Evolutionary conservation across 2,113 vertebrate genomes (phyloP).

Genomic region (Oreochromis aureus): DNA sequence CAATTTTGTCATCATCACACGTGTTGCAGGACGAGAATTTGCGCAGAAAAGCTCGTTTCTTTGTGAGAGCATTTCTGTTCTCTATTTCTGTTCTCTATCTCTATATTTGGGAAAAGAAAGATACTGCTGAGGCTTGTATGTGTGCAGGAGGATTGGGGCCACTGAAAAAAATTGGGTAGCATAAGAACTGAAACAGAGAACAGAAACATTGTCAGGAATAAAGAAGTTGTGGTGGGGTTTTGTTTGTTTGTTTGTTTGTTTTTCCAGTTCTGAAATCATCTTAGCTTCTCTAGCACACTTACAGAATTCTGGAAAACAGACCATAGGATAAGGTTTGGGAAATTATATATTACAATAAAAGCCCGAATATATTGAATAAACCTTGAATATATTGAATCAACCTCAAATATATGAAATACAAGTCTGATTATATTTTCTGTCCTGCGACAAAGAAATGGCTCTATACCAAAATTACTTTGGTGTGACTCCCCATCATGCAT

Average conservation of each 20-base stretch:
- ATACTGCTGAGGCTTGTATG: neutral
- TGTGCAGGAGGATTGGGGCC: neutral
- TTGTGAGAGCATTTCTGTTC: neutral
- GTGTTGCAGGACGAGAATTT: neutral
- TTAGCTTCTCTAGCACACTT: neutral
- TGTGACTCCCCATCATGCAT: neutral
- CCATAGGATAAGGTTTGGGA: neutral
- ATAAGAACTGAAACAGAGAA: neutral
- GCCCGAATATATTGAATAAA: neutral
- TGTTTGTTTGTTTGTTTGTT: neutral
- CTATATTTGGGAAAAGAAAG: neutral
- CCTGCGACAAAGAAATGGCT: neutral
- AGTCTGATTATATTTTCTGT: neutral
- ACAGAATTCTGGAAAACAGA: neutral
- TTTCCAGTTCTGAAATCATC: neutral
- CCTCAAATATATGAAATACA: neutral
- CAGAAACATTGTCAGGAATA: neutral
- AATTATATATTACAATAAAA: neutral
- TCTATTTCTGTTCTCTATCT: neutral
- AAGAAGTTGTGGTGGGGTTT: neutral
- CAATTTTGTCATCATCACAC: conserved; percentile 42
- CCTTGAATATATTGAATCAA: neutral
- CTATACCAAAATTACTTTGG: neutral
- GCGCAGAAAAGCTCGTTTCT: neutral
- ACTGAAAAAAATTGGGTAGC: neutral